phyloP scores from a whole-genome alignment of 2,888 invertebrate genomes.

The Entomobrya multifasciata region DNA sequence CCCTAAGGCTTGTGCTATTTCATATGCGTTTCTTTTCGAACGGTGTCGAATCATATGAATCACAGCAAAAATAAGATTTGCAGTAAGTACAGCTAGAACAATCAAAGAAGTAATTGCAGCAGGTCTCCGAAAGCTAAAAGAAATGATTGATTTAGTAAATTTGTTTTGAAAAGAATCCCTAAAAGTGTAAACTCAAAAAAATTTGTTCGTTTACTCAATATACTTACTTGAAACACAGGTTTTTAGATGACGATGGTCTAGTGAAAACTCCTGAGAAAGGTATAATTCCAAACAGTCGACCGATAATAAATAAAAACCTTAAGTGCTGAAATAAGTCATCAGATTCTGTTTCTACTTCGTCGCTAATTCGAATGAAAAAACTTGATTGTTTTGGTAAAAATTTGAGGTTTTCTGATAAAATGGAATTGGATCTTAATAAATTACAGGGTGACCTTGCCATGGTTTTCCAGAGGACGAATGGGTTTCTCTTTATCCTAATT shows the following conservation, averaged over 20 bases:
- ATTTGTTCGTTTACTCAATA: no score
- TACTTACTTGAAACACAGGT: constrained; percentile 46
- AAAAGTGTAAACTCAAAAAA: no score
- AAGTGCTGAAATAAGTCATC: constrained; percentile 43
- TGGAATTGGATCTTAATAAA: no score
- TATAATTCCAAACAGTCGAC: constrained; percentile 43
- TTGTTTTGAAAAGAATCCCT: no score
- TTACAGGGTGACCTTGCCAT: no score
- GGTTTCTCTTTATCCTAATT: no score
- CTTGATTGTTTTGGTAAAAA: no score
- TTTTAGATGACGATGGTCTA: constrained; percentile 1
- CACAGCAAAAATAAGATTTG: constrained; percentile 32
- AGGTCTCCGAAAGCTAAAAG: constrained; percentile 41
- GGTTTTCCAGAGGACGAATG: no score
- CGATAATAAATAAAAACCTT: constrained; percentile 50
- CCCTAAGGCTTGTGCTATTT: constrained; percentile 46
- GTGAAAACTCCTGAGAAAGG: constrained; percentile 62
- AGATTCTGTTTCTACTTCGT: no score
- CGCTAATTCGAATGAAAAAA: no score
- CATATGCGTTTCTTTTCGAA: constrained; percentile 51
- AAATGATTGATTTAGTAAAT: not conserved
- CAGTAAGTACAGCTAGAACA: not conserved
- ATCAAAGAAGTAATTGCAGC: constrained; percentile 45
- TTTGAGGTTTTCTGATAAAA: no score
- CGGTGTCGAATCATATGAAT: not conserved